Conservation (phyloP, 2,797 vertebrate genomes). For the Bucorvus abyssinicus region DNA sequence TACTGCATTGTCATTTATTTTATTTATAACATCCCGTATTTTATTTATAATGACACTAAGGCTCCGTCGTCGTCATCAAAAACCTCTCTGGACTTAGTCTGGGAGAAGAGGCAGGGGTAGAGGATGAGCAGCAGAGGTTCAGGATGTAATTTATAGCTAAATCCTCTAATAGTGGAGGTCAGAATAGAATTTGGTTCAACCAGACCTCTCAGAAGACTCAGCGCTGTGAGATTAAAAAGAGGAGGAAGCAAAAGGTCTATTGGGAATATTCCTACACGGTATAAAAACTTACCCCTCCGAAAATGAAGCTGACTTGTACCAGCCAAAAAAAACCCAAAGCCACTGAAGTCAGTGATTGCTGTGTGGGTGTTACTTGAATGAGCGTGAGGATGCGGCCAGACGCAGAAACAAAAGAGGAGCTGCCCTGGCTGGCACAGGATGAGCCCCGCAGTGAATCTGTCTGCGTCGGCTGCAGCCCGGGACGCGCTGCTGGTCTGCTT, state of each 20-base stretch:
- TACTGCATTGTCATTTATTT: background rate
- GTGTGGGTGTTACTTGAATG: background rate
- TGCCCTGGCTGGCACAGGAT: background rate
- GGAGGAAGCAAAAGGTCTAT: background rate
- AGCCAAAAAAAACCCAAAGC: background rate
- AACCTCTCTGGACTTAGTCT: background rate
- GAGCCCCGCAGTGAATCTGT: background rate
- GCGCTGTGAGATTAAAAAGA: background rate
- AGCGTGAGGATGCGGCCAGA: background rate
- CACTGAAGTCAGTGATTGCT: background rate
- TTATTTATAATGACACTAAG: background rate
- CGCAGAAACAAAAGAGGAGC: background rate
- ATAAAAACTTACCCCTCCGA: background rate
- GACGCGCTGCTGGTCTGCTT: background rate
- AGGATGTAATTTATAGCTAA: background rate
- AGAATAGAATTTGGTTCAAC: background rate
- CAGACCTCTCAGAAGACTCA: background rate
- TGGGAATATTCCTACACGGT: background rate
- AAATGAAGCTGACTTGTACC: background rate
- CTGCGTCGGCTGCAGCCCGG: background rate
- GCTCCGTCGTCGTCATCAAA: background rate
- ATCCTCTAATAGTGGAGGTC: background rate
- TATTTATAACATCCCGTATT: slow-evolving; percentile 1
- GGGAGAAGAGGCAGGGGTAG: background rate
- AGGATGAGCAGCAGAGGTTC: background rate